A percentile compares a stretch with the other conserved stretches of the same genome.
phyloP scores from a whole-genome alignment of 2,113 vertebrate species.

The Pelobates fuscus region DNA sequence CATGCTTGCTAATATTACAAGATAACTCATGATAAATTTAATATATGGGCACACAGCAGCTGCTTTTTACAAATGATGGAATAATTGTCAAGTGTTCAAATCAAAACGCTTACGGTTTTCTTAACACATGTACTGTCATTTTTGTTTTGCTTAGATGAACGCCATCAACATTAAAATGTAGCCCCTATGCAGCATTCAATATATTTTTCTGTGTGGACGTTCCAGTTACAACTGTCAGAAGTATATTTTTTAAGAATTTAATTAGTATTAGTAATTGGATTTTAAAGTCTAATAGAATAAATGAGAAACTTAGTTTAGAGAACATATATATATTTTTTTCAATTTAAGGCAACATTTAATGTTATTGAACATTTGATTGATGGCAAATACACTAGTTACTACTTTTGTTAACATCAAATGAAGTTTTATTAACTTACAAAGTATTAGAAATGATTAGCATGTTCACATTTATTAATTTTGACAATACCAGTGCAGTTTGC shows the following conservation, averaged over 20 bases:
- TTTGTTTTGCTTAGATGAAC: not conserved
- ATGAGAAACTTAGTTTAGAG: conserved; percentile 6
- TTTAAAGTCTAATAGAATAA: conserved; percentile 17
- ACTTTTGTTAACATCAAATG: not conserved
- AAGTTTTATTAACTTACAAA: not conserved
- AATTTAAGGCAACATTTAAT: too few species aligned
- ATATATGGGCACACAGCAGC: conserved; percentile 52
- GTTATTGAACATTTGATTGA: conserved; percentile 11
- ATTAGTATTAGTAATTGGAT: conserved; percentile 13
- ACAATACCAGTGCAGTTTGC: not conserved
- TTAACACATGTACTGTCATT: conserved; percentile 46
- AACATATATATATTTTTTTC: not conserved
- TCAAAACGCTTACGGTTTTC: conserved; percentile 49
- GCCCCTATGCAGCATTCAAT: not conserved
- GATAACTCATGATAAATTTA: conserved; percentile 45
- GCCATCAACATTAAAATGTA: not conserved
- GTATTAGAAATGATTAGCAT: conserved; percentile 12
- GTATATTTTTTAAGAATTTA: conserved; percentile 6
- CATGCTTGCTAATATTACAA: conserved; percentile 46
- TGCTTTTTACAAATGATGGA: conserved; percentile 62
- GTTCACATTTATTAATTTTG: conserved; percentile 10
- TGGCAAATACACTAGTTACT: not conserved
- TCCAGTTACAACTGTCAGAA: not conserved
- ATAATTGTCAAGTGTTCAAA: conserved; percentile 57
- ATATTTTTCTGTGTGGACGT: not conserved